A percentile compares a stretch with the other conserved stretches of the same genome.
Evolutionary conservation across 2,888 invertebrate genomes (phyloP).

Genomic region (Aleiodes leptofemur): DNA sequence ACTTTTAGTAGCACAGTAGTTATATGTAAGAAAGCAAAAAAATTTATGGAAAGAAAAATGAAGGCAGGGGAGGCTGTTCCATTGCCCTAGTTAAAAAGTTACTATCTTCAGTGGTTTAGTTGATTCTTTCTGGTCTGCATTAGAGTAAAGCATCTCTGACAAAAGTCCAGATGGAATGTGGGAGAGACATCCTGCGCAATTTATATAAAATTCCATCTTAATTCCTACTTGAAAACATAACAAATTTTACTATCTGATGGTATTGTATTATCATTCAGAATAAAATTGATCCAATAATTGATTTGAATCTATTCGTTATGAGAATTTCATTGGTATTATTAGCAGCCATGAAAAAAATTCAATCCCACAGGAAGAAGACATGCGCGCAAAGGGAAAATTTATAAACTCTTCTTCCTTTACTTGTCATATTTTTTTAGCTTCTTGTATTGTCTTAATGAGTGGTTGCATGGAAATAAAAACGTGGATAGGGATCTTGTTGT

Average conservation of each 20-base stretch:
- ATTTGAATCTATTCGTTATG: not conserved
- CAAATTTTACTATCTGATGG: not conserved
- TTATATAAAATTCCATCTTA: not conserved
- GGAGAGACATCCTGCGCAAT: not conserved
- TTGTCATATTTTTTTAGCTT: not conserved
- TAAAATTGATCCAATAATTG: no score
- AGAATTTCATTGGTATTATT: not conserved
- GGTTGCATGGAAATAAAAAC: not conserved
- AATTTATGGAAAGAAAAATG: slow-evolving; percentile 2
- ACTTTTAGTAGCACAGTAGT: slow-evolving; percentile 19
- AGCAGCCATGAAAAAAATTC: not conserved
- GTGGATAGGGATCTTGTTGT: slow-evolving; percentile 1
- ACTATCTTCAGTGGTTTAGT: slow-evolving; percentile 28
- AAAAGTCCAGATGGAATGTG: slow-evolving; percentile 35
- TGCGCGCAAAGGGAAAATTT: not conserved
- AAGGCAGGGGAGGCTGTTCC: slow-evolving; percentile 59
- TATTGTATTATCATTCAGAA: not conserved
- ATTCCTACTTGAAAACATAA: not conserved
- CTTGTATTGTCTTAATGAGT: slow-evolving; percentile 17
- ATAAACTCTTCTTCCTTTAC: not conserved
- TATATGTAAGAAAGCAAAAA: slow-evolving; percentile 3
- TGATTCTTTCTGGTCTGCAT: slow-evolving; percentile 15
- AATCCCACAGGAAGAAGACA: slow-evolving; percentile 22
- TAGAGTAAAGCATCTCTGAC: not conserved
- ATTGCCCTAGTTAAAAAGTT: slow-evolving; percentile 67